Percentiles rank a stretch among this genome's conserved stretches.
Evolutionary conservation across 2,888 invertebrate species (phyloP).

Genomic region (Nomada fabriciana): DNA sequence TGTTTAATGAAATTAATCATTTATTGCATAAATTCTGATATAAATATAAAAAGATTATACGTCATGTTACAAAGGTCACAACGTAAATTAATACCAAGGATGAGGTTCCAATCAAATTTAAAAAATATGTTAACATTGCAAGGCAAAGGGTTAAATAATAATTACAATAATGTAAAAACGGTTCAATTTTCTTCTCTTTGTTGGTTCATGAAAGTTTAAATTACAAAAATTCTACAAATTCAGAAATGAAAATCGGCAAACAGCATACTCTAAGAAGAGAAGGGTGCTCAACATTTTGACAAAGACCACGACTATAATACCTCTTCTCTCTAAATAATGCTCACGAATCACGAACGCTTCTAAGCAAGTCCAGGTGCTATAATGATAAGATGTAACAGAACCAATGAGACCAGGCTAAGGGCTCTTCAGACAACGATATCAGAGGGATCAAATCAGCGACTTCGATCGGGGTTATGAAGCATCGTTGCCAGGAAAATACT

Average conservation of each 20-base stretch:
- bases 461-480: not conserved
- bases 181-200: too few relatives aligned
- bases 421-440: not conserved
- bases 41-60: not conserved
- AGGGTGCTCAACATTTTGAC: not conserved
- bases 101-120: too few relatives aligned
- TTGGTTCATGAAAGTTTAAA: not conserved
- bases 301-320: not conserved
- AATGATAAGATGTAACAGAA: slow-evolving; percentile 2
- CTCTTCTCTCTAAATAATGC: not conserved
- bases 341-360: not conserved
- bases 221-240: not conserved
- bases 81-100: not conserved
- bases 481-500: not conserved
- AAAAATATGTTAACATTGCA: not conserved
- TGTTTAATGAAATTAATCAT: not conserved
- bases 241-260: not conserved
- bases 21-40: not conserved
- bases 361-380: not conserved
- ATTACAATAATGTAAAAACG: not conserved
- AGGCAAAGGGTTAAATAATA: not conserved
- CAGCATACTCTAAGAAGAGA: not conserved
- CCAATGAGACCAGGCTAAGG: not conserved
- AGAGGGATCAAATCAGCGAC: not conserved
- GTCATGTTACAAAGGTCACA: too few relatives aligned